A percentile compares a stretch with the other conserved stretches of the same genome.
Conservation (phyloP, 1,140 invertebrate genomes). For the Pantala flavescens region DNA sequence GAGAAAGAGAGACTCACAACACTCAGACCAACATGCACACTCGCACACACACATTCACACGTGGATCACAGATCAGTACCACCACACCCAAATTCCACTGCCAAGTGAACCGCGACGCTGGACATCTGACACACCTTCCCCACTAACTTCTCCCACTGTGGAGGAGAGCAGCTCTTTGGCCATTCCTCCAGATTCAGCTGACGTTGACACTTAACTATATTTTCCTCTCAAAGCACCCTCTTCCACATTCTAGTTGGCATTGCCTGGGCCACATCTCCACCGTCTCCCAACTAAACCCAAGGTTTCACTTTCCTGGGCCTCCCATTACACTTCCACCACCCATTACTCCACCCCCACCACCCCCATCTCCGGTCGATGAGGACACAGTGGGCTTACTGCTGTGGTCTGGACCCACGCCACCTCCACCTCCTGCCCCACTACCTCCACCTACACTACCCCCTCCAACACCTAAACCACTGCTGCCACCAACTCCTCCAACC, state of each 20-base stretch:
- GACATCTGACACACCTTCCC: not conserved
- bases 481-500: slow-evolving; percentile 30
- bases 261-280: not conserved
- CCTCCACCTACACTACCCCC: slow-evolving; percentile 23
- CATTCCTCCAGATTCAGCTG: not conserved
- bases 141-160: not conserved
- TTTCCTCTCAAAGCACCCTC: slow-evolving; percentile 4
- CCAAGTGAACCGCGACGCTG: slow-evolving; percentile 1
- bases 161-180: not conserved
- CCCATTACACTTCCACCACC: not conserved
- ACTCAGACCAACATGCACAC: not conserved
- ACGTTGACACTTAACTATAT: not conserved
- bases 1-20: not conserved
- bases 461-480: slow-evolving; percentile 26
- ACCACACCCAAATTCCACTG: slow-evolving; percentile 8
- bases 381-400: slow-evolving; percentile 1
- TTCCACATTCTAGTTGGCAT: not conserved
- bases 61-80: slow-evolving; percentile 4
- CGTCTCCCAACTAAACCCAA: not conserved
- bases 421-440: not conserved
- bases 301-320: not conserved
- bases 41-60: not conserved
- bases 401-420: not conserved
- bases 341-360: not conserved
- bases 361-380: not conserved